These are phyloP conservation scores for Heliconius ismenius DNA, from an alignment of 2,888 invertebrate species.

Conservation along the genomic window DNA sequence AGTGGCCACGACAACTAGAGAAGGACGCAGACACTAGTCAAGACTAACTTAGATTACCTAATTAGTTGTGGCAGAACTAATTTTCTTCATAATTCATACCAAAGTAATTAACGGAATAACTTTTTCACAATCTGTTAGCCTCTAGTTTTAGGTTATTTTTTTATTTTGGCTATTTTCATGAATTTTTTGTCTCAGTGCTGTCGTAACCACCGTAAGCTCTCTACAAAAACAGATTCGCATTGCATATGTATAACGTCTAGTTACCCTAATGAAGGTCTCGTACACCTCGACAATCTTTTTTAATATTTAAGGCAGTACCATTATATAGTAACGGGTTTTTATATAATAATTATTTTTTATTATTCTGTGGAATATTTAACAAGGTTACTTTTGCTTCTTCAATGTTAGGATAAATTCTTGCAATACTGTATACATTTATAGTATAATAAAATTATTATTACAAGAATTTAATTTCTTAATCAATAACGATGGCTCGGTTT, in stretches of 20 bases:
- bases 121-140: constrained; percentile 3
- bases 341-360: constrained; percentile 7
- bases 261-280: constrained; percentile 52
- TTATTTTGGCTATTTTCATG: constrained; percentile 5
- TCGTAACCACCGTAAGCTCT: constrained; percentile 15
- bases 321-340: constrained; percentile 34
- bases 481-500: too few species aligned
- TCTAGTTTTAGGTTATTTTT: background rate
- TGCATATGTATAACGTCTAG: constrained; percentile 50
- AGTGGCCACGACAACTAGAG: constrained; percentile 62
- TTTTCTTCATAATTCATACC: constrained; percentile 18
- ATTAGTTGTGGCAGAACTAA: constrained; percentile 16
- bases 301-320: constrained; percentile 37
- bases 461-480: too few species aligned
- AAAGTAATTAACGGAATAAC: background rate
- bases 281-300: constrained; percentile 46
- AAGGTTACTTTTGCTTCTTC: background rate
- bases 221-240: constrained; percentile 41
- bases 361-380: background rate
- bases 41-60: constrained; percentile 28
- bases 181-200: constrained; percentile 17
- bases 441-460: too few species aligned
- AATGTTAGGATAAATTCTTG: background rate
- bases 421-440: too few species aligned
- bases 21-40: constrained; percentile 33